Evolutionary conservation across 2,113 vertebrate genomes (phyloP).

Genomic region (Craseonycteris thonglongyai): DNA sequence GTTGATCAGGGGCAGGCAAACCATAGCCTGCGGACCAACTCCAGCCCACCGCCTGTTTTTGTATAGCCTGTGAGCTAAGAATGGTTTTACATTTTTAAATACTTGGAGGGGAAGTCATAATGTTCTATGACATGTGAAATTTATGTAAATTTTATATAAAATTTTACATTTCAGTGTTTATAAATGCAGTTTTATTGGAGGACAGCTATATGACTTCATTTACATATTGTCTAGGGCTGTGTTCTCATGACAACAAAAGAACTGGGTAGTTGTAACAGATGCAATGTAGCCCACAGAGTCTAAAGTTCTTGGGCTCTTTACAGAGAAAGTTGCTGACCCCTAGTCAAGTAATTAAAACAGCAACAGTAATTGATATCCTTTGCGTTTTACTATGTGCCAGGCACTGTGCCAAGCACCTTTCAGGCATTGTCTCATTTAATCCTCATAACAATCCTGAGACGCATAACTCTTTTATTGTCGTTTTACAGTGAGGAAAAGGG

Average conservation of each 20-base stretch:
- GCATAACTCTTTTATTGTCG: background rate
- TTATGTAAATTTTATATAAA: background rate
- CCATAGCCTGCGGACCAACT: fast-evolving
- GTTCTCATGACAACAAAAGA: background rate
- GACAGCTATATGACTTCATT: background rate
- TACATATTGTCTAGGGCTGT: background rate
- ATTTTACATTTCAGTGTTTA: background rate
- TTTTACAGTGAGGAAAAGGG: background rate
- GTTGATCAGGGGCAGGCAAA: background rate
- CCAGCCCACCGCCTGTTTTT: background rate
- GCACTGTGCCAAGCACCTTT: no score
- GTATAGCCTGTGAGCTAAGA: background rate
- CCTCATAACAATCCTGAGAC: background rate
- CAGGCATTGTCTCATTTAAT: background rate
- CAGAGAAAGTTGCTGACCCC: background rate
- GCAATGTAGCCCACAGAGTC: background rate
- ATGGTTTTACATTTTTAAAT: background rate
- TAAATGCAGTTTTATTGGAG: background rate
- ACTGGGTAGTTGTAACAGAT: background rate
- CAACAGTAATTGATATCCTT: background rate
- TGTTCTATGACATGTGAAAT: background rate
- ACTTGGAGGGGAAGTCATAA: background rate
- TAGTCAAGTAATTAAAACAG: background rate
- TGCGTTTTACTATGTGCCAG: background rate
- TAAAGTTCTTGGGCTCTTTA: background rate